A percentile compares a stretch with the other conserved stretches of the same genome.
These are phyloP conservation scores for Hirtodrosophila confusa DNA, from an alignment of 2,888 invertebrate species.

Conservation along the genomic window DNA sequence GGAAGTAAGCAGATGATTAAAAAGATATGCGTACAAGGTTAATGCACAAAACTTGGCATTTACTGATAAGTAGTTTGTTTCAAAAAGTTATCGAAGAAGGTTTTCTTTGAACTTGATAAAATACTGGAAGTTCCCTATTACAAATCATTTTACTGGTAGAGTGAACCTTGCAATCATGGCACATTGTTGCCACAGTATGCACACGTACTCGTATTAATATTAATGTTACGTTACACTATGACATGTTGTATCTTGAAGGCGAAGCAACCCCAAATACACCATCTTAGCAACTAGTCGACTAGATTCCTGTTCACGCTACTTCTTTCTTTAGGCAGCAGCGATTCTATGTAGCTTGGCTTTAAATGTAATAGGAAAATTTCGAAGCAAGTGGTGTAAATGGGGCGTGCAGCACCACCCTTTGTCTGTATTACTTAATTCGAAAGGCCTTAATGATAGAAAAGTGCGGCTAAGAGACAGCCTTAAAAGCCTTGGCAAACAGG, in stretches of 20 bases:
- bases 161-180: slow-evolving; percentile 28
- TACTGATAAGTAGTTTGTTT: slow-evolving; percentile 5
- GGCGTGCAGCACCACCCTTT: not conserved
- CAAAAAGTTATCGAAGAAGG: slow-evolving; percentile 1
- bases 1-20: not conserved
- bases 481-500: slow-evolving; percentile 8
- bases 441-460: slow-evolving; percentile 10
- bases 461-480: too few species aligned
- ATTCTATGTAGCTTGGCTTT: not conserved
- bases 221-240: slow-evolving; percentile 7
- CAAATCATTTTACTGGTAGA: slow-evolving; percentile 7
- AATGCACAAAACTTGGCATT: not conserved
- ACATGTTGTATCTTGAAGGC: not conserved
- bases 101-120: not conserved
- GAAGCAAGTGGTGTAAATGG: not conserved
- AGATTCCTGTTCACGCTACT: slow-evolving; percentile 4
- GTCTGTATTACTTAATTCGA: not conserved
- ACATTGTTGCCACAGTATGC: slow-evolving; percentile 1
- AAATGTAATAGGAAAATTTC: slow-evolving; percentile 3
- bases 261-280: not conserved
- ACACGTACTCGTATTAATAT: not conserved
- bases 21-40: not conserved
- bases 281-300: slow-evolving; percentile 21
- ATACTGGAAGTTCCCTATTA: not conserved
- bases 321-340: too few species aligned